Base-by-base conservation (phyloP, 2,888 invertebrate species). In the Campoletis raptor region DNA sequence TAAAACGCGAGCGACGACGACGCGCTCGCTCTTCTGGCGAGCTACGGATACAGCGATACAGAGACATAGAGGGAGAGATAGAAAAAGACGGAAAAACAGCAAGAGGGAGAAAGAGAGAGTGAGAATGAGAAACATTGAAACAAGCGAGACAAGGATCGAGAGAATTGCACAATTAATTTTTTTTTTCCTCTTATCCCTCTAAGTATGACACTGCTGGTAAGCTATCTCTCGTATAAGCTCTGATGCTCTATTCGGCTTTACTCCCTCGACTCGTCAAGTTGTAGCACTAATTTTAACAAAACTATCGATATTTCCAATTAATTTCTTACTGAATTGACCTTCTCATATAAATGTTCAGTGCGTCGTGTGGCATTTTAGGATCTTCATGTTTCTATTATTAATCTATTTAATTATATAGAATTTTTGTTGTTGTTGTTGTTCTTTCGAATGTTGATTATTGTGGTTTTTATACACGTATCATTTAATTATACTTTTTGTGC, bases 101-200 rank as follows among this genome's bases (percentile, higher is more conserved):
- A n/a, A 21, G 69, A 54, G 79, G 4, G 48, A 66, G 36, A 37
- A 15, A 61, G 30, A 30, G 30, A 72, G 48, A 52, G n/a, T 8
- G 52, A 72, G n/a, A 52, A n/a, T 6, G 48, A 52, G 48, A 52
- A 52, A 52, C n/a, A n/a, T 52, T 52, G 64, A 37, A 21, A 64
- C 18, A 40, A 24, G 81, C 40, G 73, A 42, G 57, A 70, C 54
- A 36, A 45, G 42, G 78, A 78, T 77, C 77, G 66, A n/a, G 52
- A 52, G 40, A 83, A 83, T 77, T 83, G 72, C 81, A 86, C 83
- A 78, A 81, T 83, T 52, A n/a, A 30, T 57, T 76, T 57, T 76
- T 57, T 76, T 73, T 73, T 81, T 67, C 81, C 77, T 52, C 67
- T 57, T 37, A 81, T 67, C 54, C 69, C 10, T 36, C 18, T 67